Percentiles rank a stretch among this genome's conserved stretches.
These are phyloP conservation scores for Ennomos erosarius DNA, from an alignment of 2,888 invertebrate species.

Conservation along the genomic window DNA sequence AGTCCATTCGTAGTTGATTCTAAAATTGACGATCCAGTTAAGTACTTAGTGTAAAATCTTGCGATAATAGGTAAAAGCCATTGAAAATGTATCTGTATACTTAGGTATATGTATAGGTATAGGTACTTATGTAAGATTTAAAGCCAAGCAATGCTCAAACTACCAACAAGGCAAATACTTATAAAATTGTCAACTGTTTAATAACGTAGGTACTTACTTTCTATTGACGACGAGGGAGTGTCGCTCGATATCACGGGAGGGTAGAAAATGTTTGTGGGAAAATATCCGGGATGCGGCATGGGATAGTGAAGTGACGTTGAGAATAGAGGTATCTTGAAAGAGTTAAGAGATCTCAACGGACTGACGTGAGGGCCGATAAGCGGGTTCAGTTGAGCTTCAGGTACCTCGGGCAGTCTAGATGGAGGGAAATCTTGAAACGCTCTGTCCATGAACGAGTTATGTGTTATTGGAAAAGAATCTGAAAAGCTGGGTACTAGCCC, in stretches of 20 bases:
- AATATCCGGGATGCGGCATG: slow-evolving; percentile 70
- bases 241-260: slow-evolving; percentile 66
- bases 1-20: slow-evolving; percentile 38
- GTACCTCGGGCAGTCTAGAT: slow-evolving; percentile 58
- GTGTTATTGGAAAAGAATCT: slow-evolving; percentile 47
- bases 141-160: no score
- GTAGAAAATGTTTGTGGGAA: slow-evolving; percentile 74
- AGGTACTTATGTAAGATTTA: no score
- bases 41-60: neutral
- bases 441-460: slow-evolving; percentile 61
- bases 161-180: slow-evolving; percentile 6
- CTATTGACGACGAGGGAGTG: slow-evolving; percentile 53
- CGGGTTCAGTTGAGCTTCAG: slow-evolving; percentile 50
- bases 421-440: slow-evolving; percentile 62
- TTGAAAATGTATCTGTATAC: no score
- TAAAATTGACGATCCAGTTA: slow-evolving; percentile 31
- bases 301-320: slow-evolving; percentile 69
- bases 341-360: slow-evolving; percentile 55
- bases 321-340: slow-evolving; percentile 74
- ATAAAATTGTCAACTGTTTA: slow-evolving; percentile 8
- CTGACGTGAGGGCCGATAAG: slow-evolving; percentile 57
- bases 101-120: no score
- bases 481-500: slow-evolving; percentile 54
- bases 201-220: slow-evolving; percentile 60
- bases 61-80: no score